phyloP scores from a whole-genome alignment of 2,888 invertebrate genomes.

The Merodon equestris region DNA sequence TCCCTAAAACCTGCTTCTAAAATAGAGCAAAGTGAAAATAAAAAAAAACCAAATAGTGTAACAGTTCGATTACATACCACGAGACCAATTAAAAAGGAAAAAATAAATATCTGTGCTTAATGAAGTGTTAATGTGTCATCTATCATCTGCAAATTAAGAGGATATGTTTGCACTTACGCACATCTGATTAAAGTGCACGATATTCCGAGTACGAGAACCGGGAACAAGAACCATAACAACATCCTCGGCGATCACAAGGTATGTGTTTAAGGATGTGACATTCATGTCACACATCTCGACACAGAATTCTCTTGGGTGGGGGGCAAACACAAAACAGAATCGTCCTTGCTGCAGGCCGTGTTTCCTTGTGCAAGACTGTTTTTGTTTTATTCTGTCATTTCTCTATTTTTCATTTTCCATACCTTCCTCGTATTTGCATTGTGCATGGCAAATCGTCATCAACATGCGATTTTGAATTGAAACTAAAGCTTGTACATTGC shows the following conservation, averaged over 20 bases:
- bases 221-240: conserved; percentile 18
- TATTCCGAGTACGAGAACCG: conserved; percentile 18
- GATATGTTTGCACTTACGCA: conserved; percentile 50
- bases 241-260: conserved; percentile 47
- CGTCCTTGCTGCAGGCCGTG: conserved; percentile 64
- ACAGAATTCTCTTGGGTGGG: conserved; percentile 29
- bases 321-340: conserved; percentile 35
- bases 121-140: conserved; percentile 46
- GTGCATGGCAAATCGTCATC: conserved; percentile 66
- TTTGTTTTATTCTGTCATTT: background rate
- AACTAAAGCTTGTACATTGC: conserved; percentile 27
- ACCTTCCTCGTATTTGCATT: conserved; percentile 60
- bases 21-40: background rate
- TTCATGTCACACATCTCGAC: conserved; percentile 32
- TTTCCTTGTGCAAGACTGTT: conserved; percentile 42
- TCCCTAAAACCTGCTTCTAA: conserved; percentile 8
- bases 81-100: too few species aligned
- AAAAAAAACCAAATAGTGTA: conserved; percentile 27
- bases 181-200: conserved; percentile 42
- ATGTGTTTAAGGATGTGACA: conserved; percentile 46
- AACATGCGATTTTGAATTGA: conserved; percentile 63
- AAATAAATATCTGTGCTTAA: conserved; percentile 6
- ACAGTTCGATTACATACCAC: conserved; percentile 38
- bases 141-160: conserved; percentile 34
- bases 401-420: conserved; percentile 13